Evolutionary conservation across 2,113 vertebrate species (phyloP).

Genomic region (Oreotragus oreotragus): DNA sequence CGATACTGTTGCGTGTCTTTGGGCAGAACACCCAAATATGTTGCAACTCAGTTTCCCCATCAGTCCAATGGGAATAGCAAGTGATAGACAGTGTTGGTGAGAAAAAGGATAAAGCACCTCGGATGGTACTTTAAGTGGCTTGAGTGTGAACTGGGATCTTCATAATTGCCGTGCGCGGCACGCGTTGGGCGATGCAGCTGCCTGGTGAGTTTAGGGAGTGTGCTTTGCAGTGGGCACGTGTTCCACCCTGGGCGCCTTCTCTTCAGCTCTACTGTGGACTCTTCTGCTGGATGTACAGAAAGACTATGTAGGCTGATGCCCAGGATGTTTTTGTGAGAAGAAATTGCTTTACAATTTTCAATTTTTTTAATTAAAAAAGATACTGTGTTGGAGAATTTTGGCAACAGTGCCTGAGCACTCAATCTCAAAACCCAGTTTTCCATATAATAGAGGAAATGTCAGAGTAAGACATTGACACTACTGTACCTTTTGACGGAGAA

Average conservation of each 20-base stretch:
- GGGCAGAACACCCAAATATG: not conserved
- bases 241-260: not conserved
- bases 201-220: not conserved
- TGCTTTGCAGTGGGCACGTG: not conserved
- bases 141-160: not conserved
- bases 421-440: not conserved
- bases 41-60: not conserved
- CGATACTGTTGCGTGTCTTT: not conserved
- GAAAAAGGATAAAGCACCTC: not conserved
- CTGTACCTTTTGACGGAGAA: too few species aligned
- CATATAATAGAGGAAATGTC: not conserved
- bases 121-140: too few species aligned
- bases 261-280: too few species aligned
- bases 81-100: not conserved
- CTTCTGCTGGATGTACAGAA: not conserved
- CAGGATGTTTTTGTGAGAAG: not conserved
- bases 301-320: not conserved
- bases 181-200: accelerated
- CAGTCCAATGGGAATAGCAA: too few species aligned
- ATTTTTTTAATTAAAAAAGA: not conserved
- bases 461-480: too few species aligned
- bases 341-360: not conserved
- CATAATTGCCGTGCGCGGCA: accelerated
- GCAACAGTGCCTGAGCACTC: not conserved
- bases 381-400: not conserved